Conservation (phyloP, 2,113 vertebrate genomes). For the Macrotis lagotis region DNA sequence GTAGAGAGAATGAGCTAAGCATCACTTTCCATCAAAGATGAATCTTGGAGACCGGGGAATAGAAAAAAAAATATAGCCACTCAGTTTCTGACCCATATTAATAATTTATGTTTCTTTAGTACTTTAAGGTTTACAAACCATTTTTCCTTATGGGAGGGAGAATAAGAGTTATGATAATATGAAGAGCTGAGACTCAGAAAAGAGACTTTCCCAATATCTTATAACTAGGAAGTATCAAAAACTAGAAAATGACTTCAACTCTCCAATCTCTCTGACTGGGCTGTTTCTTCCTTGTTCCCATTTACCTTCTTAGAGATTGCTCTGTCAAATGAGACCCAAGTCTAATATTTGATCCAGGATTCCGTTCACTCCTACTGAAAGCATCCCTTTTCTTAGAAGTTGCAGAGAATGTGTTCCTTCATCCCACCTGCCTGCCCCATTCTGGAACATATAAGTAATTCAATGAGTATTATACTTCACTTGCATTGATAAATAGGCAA, state of each 20-base stretch:
- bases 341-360: background rate
- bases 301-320: background rate
- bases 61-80: background rate
- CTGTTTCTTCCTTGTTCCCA: background rate
- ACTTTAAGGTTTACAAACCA: background rate
- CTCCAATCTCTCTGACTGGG: background rate
- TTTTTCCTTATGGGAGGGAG: background rate
- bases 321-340: background rate
- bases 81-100: background rate
- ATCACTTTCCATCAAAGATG: background rate
- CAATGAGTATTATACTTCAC: conserved; percentile 13
- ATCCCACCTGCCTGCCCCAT: background rate
- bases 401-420: background rate
- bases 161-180: background rate
- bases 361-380: background rate
- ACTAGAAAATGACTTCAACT: background rate
- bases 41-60: background rate
- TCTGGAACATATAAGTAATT: background rate
- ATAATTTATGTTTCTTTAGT: background rate
- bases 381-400: background rate
- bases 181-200: background rate
- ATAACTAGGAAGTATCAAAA: background rate
- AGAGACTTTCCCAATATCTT: background rate
- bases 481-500: conserved; percentile 57
- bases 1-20: background rate